Conservation (phyloP, 1,140 invertebrate genomes). For the Drosophila persimilis region DNA sequence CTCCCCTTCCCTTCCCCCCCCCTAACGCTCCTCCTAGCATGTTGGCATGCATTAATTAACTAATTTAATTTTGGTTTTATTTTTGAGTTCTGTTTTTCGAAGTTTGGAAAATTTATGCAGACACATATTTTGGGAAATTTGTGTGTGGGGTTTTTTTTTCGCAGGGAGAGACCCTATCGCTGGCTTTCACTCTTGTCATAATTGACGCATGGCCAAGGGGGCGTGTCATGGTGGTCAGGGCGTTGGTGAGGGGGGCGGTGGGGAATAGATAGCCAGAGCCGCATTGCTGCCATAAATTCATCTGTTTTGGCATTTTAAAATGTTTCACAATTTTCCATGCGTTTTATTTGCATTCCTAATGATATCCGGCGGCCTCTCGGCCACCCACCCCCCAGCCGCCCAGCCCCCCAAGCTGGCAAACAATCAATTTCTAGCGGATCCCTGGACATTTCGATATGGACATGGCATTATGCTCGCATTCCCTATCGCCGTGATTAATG, state of each 20-base stretch:
- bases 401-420: background rate
- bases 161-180: conserved; percentile 51
- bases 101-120: conserved; percentile 57
- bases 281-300: conserved; percentile 44
- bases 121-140: conserved; percentile 18
- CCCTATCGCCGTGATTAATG: conserved; percentile 53
- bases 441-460: conserved; percentile 17
- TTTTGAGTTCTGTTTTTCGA: conserved; percentile 41
- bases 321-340: conserved; percentile 38
- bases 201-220: conserved; percentile 55
- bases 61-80: conserved; percentile 72
- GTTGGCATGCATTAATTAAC: conserved; percentile 70
- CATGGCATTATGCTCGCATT: conserved; percentile 28
- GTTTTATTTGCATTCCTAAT: conserved; percentile 70
- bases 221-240: conserved; percentile 30
- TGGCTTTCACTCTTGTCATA: conserved; percentile 70
- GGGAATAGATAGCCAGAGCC: background rate
- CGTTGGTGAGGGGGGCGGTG: conserved; percentile 5
- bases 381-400: too few relatives aligned
- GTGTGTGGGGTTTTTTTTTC: conserved; percentile 9
- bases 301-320: conserved; percentile 39
- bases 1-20: background rate
- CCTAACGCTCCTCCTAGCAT: conserved; percentile 13
- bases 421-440: conserved; percentile 45
- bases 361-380: conserved; percentile 27